Conservation (phyloP, 2,113 vertebrate species). For the Chaetura pelagica region DNA sequence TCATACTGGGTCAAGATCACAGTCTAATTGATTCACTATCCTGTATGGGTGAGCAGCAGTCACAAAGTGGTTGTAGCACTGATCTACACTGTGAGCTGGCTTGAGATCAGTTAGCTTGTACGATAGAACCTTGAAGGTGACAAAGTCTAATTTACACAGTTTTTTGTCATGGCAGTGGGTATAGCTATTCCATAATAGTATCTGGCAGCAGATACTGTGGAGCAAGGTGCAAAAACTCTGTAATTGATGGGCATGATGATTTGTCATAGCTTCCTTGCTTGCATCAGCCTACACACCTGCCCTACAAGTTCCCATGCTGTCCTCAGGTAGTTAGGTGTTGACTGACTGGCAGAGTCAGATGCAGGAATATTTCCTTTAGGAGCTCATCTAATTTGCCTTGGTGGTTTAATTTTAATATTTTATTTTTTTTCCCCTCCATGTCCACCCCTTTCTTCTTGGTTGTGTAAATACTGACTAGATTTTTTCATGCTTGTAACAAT, state of each 20-base stretch:
- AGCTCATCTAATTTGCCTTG: background rate
- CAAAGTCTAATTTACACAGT: background rate
- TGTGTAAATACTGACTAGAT: background rate
- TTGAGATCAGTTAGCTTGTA: background rate
- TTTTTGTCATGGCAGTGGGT: background rate
- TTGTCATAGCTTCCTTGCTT: background rate
- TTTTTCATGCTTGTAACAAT: background rate
- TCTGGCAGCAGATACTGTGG: background rate
- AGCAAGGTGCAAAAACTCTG: background rate
- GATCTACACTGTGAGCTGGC: fast-evolving
- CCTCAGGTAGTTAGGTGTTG: background rate
- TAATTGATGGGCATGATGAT: background rate
- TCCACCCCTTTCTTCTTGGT: background rate
- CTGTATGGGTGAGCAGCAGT: background rate
- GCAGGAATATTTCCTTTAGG: background rate
- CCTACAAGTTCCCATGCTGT: background rate
- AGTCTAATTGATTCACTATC: background rate
- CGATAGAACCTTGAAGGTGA: background rate
- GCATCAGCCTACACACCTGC: background rate
- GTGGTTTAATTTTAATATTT: background rate
- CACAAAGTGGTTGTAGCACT: background rate
- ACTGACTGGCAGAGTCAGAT: background rate
- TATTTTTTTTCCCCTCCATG: background rate
- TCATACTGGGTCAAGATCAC: background rate
- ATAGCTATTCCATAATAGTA: background rate